Evolutionary conservation across 2,113 vertebrate species (phyloP), one percentile per base, ranked within the genome.

Genomic region (Pluvialis apricaria): DNA sequence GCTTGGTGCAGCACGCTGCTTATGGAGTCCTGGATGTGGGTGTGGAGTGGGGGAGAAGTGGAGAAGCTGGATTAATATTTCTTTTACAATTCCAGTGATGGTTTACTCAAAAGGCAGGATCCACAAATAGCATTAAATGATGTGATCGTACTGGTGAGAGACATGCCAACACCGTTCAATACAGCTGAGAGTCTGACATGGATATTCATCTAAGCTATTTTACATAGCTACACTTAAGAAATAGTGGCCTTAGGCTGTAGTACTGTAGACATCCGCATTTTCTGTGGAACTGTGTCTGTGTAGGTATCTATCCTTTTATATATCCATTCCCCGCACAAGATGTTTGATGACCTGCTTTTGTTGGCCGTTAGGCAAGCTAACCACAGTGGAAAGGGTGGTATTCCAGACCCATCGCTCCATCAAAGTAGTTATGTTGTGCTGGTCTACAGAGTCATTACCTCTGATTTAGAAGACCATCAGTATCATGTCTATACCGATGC

Each of bases 1-100:
- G 36, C 54, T 49, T 54, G 51, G 51, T 70, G 25, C 34, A 49
- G 28, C 0, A 0, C 40, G 45, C 31, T 61, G 45, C 36, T 61
- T 45, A 5, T 3, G 2, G 24, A 51, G 18, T 64, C 42, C 29
- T 62, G n/a, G 6, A 4, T 61, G 5, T 62, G 66, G 5, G 4
- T 60, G 15, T 51, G 47, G 55, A 62, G 36, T 13, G 19, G 5
- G 79, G 28, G 10, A 80, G 16, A 42, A 44, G 40, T 70, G 31
- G 13, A 80, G 10, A 16, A 51, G 5, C 14, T 83, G 34, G 24
- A 47, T 40, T 77, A 6, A 18, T 5, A 6, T 42, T 51, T 86
- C 21, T 88, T 60, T 88, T 80, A 52, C 5, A 61, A 1, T 86
- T 88, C 15, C 18, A 40, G 9, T 52, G 31, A 24, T 28, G 47